Percentiles rank a stretch among this genome's conserved stretches.
These are phyloP conservation scores for Sarcophaga subvicina DNA, from an alignment of 2,888 invertebrate genomes.

Conservation along the genomic window DNA sequence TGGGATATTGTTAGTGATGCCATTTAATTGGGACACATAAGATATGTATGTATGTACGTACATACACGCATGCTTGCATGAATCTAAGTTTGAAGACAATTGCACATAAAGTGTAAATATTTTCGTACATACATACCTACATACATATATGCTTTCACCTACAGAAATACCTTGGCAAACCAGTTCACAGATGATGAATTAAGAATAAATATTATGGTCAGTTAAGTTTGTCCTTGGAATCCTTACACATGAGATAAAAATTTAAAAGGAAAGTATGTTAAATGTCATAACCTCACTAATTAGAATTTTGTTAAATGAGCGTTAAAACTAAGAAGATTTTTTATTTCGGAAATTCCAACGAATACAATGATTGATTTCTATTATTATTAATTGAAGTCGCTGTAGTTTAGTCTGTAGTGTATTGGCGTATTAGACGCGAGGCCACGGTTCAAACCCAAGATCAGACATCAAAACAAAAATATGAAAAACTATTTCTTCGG, in stretches of 20 bases:
- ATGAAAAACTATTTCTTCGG: too few relatives aligned
- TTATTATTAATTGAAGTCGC: too few relatives aligned
- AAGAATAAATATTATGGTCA: slow-evolving; percentile 28
- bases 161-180: background rate
- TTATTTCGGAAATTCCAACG: too few relatives aligned
- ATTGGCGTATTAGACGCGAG: too few relatives aligned
- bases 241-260: background rate
- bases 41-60: background rate
- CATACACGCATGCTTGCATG: background rate
- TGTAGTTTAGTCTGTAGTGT: too few relatives aligned
- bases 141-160: background rate
- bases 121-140: background rate
- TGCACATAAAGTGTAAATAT: slow-evolving; percentile 2
- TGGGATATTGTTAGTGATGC: slow-evolving; percentile 28
- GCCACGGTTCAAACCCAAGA: too few relatives aligned
- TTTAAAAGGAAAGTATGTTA: background rate
- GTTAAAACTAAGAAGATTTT: too few relatives aligned
- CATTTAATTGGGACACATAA: slow-evolving; percentile 45
- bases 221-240: background rate
- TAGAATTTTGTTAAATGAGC: too few relatives aligned
- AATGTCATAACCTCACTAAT: background rate
- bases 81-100: background rate
- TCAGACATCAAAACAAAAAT: too few relatives aligned
- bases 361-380: too few relatives aligned
- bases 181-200: background rate